phyloP scores from a whole-genome alignment of 1,140 invertebrate genomes.

The Drosophila busckii region DNA sequence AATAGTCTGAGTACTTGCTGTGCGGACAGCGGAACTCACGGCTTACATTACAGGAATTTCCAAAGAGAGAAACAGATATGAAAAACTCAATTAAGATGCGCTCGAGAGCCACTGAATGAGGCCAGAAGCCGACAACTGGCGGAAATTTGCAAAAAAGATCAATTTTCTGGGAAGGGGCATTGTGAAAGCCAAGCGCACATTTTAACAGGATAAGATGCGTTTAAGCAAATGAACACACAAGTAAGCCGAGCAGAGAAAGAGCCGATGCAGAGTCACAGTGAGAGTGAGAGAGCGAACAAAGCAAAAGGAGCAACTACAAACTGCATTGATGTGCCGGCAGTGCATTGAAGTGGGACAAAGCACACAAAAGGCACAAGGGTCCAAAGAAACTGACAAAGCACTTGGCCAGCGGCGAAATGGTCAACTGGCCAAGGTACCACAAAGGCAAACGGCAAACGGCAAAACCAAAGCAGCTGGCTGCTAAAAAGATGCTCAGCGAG shows the following conservation, averaged over 20 bases:
- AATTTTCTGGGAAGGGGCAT: constrained; percentile 52
- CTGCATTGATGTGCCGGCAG: constrained; percentile 13
- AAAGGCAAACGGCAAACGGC: constrained; percentile 51
- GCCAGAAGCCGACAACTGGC: constrained; percentile 28
- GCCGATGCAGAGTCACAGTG: too few species aligned
- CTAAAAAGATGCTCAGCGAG: constrained; percentile 28
- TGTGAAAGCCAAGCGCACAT: constrained; percentile 32
- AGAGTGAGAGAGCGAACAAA: not conserved
- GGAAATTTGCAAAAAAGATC: constrained; percentile 66
- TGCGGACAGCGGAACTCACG: constrained; percentile 36
- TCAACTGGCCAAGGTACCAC: constrained; percentile 47
- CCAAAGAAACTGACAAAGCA: too few species aligned
- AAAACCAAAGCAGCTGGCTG: constrained; percentile 37
- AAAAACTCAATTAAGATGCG: constrained; percentile 55
- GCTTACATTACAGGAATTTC: constrained; percentile 39
- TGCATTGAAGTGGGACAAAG: constrained; percentile 29
- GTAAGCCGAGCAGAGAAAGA: constrained; percentile 18
- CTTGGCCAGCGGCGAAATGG: constrained; percentile 43
- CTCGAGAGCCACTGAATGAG: constrained; percentile 24
- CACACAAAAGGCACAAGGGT: constrained; percentile 23
- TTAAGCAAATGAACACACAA: constrained; percentile 65
- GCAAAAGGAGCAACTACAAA: constrained; percentile 1
- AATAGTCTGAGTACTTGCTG: too few species aligned
- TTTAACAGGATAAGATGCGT: constrained; percentile 66
- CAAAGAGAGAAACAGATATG: constrained; percentile 12